phyloP scores from a whole-genome alignment of 2,888 invertebrate species.

The Ctenicera cuprea region DNA sequence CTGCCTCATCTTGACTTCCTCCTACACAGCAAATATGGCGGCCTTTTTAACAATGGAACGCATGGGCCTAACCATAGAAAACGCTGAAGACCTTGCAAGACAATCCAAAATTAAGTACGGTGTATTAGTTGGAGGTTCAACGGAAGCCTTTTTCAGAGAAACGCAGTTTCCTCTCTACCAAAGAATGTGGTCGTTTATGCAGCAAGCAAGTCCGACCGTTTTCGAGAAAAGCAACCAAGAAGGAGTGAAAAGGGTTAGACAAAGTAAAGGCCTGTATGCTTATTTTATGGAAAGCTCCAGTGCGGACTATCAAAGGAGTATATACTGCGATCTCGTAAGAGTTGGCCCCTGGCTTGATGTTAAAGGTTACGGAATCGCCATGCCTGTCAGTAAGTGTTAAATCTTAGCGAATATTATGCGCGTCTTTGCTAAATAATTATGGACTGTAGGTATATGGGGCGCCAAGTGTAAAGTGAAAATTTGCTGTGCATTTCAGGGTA shows the following conservation, averaged over 20 bases:
- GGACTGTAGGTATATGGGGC: no score
- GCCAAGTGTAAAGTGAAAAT: no score
- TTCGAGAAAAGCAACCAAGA: conserved; percentile 89
- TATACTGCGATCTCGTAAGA: conserved; percentile 89
- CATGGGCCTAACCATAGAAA: conserved; percentile 92
- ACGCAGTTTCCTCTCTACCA: conserved; percentile 93
- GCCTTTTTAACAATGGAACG: conserved; percentile 94
- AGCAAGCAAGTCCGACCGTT: conserved; percentile 86
- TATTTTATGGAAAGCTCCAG: conserved; percentile 97
- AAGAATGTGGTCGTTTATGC: conserved; percentile 96
- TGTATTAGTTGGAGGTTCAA: conserved; percentile 91
- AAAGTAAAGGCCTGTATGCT: conserved; percentile 89
- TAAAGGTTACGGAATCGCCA: conserved; percentile 95
- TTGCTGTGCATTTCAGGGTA: no score
- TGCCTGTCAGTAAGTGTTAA: conserved; percentile 85
- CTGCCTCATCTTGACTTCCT: conserved; percentile 92
- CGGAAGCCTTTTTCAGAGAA: conserved; percentile 92
- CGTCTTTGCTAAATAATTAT: not conserved
- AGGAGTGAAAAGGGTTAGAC: conserved; percentile 89
- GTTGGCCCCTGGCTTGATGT: conserved; percentile 89
- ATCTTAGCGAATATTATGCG: not conserved
- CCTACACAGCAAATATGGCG: conserved; percentile 96
- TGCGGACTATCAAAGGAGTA: conserved; percentile 93
- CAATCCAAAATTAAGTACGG: conserved; percentile 98
- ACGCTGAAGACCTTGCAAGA: conserved; percentile 92